These are phyloP conservation scores for Spodoptera exigua DNA, from an alignment of 2,888 invertebrate genomes.

Conservation along the genomic window DNA sequence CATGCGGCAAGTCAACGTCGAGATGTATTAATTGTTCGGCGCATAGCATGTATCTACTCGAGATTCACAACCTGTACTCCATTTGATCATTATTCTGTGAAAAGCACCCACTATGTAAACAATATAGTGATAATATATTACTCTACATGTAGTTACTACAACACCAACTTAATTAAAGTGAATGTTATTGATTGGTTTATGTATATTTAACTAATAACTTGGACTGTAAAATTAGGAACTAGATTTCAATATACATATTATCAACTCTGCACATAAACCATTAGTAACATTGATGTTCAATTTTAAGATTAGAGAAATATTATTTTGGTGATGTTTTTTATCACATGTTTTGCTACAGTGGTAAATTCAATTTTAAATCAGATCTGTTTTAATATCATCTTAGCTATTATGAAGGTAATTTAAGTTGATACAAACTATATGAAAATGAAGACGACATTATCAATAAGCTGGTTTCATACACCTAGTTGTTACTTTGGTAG, in stretches of 20 bases:
- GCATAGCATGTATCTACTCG: background rate
- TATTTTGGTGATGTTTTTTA: constrained; percentile 36
- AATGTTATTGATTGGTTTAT: constrained; percentile 59
- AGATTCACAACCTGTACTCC: constrained; percentile 23
- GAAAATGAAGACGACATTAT: constrained; percentile 12
- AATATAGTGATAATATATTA: constrained; percentile 60
- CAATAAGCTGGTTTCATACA: constrained; percentile 19
- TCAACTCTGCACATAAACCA: constrained; percentile 48
- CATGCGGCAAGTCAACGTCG: no score
- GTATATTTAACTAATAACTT: constrained; percentile 49
- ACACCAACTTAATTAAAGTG: constrained; percentile 62
- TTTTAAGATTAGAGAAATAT: constrained; percentile 44
- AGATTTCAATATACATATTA: constrained; percentile 17
- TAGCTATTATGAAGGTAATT: constrained; percentile 28
- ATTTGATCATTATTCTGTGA: constrained; percentile 44
- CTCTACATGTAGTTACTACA: constrained; percentile 61
- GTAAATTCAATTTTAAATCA: constrained; percentile 30
- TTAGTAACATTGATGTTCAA: constrained; percentile 54
- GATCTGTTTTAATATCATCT: constrained; percentile 24
- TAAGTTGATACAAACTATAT: constrained; percentile 35
- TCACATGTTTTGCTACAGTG: constrained; percentile 35
- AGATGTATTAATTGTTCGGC: no score
- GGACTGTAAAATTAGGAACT: constrained; percentile 37
- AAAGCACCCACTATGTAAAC: constrained; percentile 58
- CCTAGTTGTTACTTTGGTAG: constrained; percentile 13